These are phyloP conservation scores for Asobara japonica DNA, from an alignment of 1,140 invertebrate species.

Conservation along the genomic window DNA sequence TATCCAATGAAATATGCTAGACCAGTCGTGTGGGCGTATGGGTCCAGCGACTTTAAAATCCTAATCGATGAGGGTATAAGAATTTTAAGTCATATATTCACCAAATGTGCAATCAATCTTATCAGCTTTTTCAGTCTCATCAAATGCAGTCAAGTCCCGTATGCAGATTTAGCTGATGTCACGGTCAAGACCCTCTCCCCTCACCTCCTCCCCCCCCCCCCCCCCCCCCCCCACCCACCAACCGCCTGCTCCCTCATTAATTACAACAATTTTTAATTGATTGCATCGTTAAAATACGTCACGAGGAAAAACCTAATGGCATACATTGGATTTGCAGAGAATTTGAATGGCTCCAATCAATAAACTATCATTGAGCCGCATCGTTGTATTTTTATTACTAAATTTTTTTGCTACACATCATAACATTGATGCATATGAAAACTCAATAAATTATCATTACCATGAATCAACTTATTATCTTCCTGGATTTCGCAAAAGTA, in stretches of 20 bases:
- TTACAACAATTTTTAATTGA: too few relatives aligned
- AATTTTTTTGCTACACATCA: too few relatives aligned
- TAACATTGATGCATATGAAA: neutral
- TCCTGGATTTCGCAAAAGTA: neutral
- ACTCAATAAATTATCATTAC: neutral
- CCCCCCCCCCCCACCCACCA: too few relatives aligned
- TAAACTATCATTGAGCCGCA: too few relatives aligned
- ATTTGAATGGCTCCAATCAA: too few relatives aligned
- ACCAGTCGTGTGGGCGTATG: neutral
- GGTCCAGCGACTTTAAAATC: neutral
- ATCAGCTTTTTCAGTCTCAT: neutral
- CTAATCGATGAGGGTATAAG: neutral
- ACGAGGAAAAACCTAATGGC: too few relatives aligned
- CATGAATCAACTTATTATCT: slow-evolving; percentile 6
- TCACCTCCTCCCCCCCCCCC: too few relatives aligned
- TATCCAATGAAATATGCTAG: neutral
- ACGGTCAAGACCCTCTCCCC: neutral
- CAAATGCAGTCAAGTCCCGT: neutral
- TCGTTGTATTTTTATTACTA: too few relatives aligned
- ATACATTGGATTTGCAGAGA: too few relatives aligned
- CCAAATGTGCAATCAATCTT: neutral
- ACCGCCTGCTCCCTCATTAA: too few relatives aligned
- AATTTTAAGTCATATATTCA: neutral
- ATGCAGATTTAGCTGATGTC: neutral
- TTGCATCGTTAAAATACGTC: too few relatives aligned